Conservation (phyloP, 2,888 invertebrate species). For the Pseudanteris insignis region DNA sequence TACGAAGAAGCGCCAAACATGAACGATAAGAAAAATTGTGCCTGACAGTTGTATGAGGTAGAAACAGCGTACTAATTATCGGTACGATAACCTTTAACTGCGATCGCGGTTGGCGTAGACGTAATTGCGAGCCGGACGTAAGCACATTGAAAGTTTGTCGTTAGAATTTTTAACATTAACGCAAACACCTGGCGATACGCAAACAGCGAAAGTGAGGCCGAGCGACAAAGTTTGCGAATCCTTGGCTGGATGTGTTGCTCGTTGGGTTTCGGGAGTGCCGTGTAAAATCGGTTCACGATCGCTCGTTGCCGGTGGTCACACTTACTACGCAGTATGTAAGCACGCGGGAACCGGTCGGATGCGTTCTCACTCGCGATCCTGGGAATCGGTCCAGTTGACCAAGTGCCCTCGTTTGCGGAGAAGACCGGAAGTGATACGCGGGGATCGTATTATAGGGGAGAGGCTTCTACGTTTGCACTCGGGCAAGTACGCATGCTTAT, state of each 20-base stretch:
- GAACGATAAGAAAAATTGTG: too few relatives aligned
- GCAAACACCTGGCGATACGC: too few relatives aligned
- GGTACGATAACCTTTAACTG: too few relatives aligned
- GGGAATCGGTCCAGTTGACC: slow-evolving; percentile 64
- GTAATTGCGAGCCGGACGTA: neutral
- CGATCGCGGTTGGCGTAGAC: neutral
- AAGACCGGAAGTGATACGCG: slow-evolving; percentile 61
- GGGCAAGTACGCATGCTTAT: slow-evolving; percentile 25
- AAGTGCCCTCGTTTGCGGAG: slow-evolving; percentile 64
- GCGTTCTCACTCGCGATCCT: slow-evolving; percentile 62
- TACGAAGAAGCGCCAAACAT: too few relatives aligned
- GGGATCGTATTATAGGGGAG: slow-evolving; percentile 46
- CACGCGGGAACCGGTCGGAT: slow-evolving; percentile 53
- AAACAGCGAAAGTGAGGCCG: too few relatives aligned
- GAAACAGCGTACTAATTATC: too few relatives aligned
- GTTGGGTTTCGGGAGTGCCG: too few relatives aligned
- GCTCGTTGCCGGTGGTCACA: slow-evolving; percentile 26
- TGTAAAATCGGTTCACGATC: slow-evolving; percentile 11
- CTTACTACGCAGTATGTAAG: slow-evolving; percentile 34
- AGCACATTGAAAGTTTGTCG: slow-evolving; percentile 15
- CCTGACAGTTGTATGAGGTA: too few relatives aligned
- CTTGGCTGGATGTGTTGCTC: too few relatives aligned
- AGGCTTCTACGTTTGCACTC: slow-evolving; percentile 31
- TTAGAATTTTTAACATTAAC: too few relatives aligned
- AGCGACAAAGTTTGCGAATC: too few relatives aligned